Evolutionary conservation across 1,140 invertebrate species (phyloP).

Genomic region (Pinna nobilis): DNA sequence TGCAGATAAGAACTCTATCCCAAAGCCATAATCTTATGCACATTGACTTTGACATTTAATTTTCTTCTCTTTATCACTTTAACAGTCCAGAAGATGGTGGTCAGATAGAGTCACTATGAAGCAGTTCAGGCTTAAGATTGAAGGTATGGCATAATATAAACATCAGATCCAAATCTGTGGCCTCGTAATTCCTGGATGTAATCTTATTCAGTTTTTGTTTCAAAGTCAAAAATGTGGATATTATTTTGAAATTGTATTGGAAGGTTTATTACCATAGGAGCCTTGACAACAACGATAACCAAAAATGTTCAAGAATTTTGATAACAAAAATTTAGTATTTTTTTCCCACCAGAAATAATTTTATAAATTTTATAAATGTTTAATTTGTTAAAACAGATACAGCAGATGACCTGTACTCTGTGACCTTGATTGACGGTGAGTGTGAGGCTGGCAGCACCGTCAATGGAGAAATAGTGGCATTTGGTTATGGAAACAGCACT

Average conservation of each 20-base stretch:
- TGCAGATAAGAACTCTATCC: too few species aligned
- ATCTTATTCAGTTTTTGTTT: too few species aligned
- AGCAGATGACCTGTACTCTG: conserved; percentile 11
- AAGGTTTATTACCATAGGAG: too few species aligned
- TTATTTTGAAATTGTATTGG: too few species aligned
- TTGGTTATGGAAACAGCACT: conserved; percentile 44
- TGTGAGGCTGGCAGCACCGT: conserved; percentile 6
- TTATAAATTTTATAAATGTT: neutral
- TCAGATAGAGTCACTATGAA: neutral
- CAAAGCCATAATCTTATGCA: too few species aligned
- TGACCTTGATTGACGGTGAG: conserved; percentile 17
- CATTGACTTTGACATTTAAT: neutral
- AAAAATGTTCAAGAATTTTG: too few species aligned
- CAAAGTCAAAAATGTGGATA: too few species aligned
- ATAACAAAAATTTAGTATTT: neutral
- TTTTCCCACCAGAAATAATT: neutral
- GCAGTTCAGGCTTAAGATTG: conserved; percentile 9
- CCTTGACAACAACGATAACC: too few species aligned
- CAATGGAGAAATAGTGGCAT: conserved; percentile 45
- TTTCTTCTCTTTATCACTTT: neutral
- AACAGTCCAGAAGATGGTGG: conserved; percentile 30
- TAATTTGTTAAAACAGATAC: neutral
- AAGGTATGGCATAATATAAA: neutral
- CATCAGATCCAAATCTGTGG: too few species aligned
- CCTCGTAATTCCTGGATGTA: too few species aligned